Percentiles rank a stretch among this genome's conserved stretches.
These are phyloP conservation scores for Conistra vaccinii DNA, from an alignment of 2,888 invertebrate species.

Conservation along the genomic window DNA sequence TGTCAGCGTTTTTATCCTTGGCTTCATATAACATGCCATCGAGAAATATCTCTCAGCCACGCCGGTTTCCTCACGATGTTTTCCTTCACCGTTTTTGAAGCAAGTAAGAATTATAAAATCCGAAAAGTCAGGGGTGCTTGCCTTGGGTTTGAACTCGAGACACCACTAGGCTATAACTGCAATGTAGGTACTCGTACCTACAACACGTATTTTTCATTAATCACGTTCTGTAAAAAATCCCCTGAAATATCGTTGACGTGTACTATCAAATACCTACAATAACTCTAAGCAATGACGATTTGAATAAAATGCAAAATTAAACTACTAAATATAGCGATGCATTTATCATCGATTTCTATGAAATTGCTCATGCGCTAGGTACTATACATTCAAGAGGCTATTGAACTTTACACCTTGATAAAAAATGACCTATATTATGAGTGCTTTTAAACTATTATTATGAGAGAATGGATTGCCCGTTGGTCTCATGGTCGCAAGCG, in stretches of 20 bases:
- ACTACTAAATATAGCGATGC: not conserved
- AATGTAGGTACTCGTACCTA: too few relatives aligned
- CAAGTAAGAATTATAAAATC: too few relatives aligned
- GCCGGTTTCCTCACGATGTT: too few relatives aligned
- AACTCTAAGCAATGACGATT: not conserved
- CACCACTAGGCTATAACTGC: too few relatives aligned
- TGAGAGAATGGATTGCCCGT: not conserved
- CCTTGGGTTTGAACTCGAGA: too few relatives aligned
- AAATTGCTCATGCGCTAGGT: not conserved
- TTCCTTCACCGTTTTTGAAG: too few relatives aligned
- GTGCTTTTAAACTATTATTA: not conserved
- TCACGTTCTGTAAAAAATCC: not conserved
- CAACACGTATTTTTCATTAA: not conserved
- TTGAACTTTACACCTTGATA: conserved; percentile 3
- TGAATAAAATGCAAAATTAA: too few relatives aligned
- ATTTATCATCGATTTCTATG: conserved; percentile 8
- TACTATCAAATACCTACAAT: not conserved
- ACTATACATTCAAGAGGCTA: not conserved
- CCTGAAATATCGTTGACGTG: conserved; percentile 4
- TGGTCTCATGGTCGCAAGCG: too few relatives aligned
- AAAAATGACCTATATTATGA: not conserved
- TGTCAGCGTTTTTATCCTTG: too few relatives aligned
- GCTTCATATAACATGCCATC: too few relatives aligned
- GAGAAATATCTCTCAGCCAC: too few relatives aligned
- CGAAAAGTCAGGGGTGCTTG: too few relatives aligned